These are phyloP conservation scores for Himalopsyche phryganea DNA, from an alignment of 1,140 invertebrate species.

Conservation along the genomic window DNA sequence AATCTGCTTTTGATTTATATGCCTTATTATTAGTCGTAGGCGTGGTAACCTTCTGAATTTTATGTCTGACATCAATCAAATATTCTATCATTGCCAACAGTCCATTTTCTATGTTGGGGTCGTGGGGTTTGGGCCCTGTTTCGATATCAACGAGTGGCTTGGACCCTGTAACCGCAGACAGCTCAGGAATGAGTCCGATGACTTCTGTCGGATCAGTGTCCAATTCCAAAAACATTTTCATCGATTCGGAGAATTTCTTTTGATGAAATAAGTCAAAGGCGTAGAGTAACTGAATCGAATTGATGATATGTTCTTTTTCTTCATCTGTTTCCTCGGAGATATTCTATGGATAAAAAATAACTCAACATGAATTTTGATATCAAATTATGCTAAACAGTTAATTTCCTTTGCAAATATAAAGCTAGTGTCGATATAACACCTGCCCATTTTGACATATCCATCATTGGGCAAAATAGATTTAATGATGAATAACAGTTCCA, in stretches of 20 bases:
- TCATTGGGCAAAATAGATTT: too few relatives aligned
- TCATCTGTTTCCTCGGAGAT: conserved; percentile 77
- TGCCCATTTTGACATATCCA: too few relatives aligned
- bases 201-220: conserved; percentile 92
- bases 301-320: conserved; percentile 76
- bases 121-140: conserved; percentile 63
- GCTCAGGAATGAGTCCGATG: conserved; percentile 88
- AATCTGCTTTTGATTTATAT: conserved; percentile 49
- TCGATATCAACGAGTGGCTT: conserved; percentile 56
- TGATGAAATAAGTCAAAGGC: conserved; percentile 88
- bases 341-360: conserved; percentile 60
- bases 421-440: too few relatives aligned
- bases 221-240: conserved; percentile 86
- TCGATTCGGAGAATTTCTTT: conserved; percentile 83
- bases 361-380: too few relatives aligned
- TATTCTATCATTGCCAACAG: conserved; percentile 87
- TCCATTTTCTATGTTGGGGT: conserved; percentile 82
- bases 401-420: too few relatives aligned
- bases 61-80: conserved; percentile 70
- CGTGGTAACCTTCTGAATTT: conserved; percentile 46
- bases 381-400: conserved; percentile 6
- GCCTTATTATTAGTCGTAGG: conserved; percentile 28
- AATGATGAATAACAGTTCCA: too few relatives aligned
- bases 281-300: conserved; percentile 85
- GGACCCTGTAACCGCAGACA: conserved; percentile 60